phyloP scores from a whole-genome alignment of 2,797 vertebrate species.

The Arvicola amphibius region DNA sequence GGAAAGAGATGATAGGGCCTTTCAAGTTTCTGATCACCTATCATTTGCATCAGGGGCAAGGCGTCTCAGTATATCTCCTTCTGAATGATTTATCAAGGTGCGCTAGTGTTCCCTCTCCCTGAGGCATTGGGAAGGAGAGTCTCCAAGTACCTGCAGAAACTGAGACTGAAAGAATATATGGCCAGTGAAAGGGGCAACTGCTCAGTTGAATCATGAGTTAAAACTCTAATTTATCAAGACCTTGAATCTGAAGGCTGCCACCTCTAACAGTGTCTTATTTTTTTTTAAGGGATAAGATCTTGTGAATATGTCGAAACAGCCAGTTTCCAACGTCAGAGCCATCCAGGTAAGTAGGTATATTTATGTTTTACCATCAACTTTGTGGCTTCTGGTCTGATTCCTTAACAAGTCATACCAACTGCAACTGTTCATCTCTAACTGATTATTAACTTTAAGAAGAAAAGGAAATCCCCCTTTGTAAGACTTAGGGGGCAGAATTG shows the following conservation, averaged over 20 bases:
- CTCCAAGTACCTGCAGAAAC: conserved; percentile 92
- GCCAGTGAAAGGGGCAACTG: conserved; percentile 88
- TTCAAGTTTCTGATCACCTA: conserved; percentile 83
- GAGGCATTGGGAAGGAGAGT: conserved; percentile 88
- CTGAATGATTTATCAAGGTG: conserved; percentile 94
- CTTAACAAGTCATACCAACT: conserved; percentile 70
- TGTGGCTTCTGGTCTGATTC: conserved; percentile 42
- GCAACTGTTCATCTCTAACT: conserved; percentile 37
- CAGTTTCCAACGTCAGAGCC: conserved; percentile 96
- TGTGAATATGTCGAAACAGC: conserved; percentile 96
- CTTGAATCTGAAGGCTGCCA: conserved; percentile 88
- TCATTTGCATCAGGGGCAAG: conserved; percentile 83
- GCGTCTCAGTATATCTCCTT: conserved; percentile 85
- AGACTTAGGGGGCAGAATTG: conserved; percentile 10
- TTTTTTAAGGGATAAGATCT: conserved; percentile 89
- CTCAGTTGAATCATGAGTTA: conserved; percentile 85
- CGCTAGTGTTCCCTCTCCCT: conserved; percentile 89
- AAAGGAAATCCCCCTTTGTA: conserved; percentile 32
- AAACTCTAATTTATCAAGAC: conserved; percentile 85
- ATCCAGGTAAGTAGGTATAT: conserved; percentile 94
- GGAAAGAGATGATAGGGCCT: conserved; percentile 76
- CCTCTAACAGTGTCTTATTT: conserved; percentile 87
- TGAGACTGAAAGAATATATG: conserved; percentile 92
- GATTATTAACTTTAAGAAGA: conserved; percentile 66
- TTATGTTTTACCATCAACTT: conserved; percentile 79